phyloP scores from a whole-genome alignment of 2,113 vertebrate species.

The Oreochromis spilurus region DNA sequence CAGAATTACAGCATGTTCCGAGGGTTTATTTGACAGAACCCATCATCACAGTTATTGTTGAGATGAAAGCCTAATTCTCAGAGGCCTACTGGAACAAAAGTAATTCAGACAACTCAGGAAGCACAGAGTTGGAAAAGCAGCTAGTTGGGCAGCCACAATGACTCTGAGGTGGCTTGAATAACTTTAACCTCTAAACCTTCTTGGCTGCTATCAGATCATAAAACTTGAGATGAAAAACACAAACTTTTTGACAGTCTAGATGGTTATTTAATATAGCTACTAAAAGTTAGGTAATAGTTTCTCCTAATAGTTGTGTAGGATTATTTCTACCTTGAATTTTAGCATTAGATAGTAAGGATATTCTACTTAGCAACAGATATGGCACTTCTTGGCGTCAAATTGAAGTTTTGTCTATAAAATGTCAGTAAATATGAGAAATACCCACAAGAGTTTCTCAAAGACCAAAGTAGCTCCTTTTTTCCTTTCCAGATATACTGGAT shows the following conservation, averaged over 20 bases:
- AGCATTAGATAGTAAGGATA: background rate
- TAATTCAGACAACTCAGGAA: slow-evolving; percentile 70
- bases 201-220: slow-evolving; percentile 17
- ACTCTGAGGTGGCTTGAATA: slow-evolving; percentile 41
- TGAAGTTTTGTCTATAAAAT: background rate
- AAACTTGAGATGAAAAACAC: background rate
- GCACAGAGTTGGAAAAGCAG: slow-evolving; percentile 12
- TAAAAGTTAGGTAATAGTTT: background rate
- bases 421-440: background rate
- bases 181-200: slow-evolving; percentile 69
- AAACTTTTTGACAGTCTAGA: background rate
- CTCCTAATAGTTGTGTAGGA: background rate
- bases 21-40: slow-evolving; percentile 69
- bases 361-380: accelerated
- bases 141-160: background rate
- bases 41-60: slow-evolving; percentile 60
- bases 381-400: background rate
- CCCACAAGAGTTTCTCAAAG: accelerated
- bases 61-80: slow-evolving; percentile 59
- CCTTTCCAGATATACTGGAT: background rate
- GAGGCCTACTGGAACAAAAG: slow-evolving; percentile 55
- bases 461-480: background rate
- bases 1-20: slow-evolving; percentile 60
- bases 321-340: background rate
- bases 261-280: background rate